These are phyloP conservation scores for Fregata magnificens DNA, from an alignment of 2,113 vertebrate species.

Conservation along the genomic window DNA sequence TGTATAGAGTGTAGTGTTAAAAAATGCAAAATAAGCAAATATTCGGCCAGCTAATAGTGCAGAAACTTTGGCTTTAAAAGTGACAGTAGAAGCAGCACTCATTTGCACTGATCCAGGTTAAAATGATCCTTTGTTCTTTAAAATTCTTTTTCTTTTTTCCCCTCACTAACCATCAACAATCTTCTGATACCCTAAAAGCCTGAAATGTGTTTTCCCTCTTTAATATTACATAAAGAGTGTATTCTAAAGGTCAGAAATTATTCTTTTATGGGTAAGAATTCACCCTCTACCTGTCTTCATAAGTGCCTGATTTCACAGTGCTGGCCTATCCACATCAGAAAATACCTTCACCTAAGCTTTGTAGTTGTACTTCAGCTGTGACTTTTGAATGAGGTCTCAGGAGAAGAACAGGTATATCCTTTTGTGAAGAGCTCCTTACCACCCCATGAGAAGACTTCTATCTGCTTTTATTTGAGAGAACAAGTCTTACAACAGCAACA, in stretches of 20 bases:
- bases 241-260: neutral
- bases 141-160: neutral
- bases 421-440: neutral
- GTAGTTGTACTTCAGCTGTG: neutral
- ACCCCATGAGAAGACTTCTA: neutral
- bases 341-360: neutral
- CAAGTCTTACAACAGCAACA: neutral
- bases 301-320: neutral
- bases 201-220: neutral
- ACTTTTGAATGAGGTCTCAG: neutral
- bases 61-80: neutral
- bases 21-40: constrained; percentile 40
- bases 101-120: neutral
- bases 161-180: neutral
- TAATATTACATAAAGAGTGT: neutral
- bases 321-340: neutral
- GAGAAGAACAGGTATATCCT: neutral
- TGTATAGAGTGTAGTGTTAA: neutral
- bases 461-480: neutral
- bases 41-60: neutral
- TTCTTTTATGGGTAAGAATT: neutral
- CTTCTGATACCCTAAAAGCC: neutral
- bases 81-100: neutral
- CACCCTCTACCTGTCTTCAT: neutral
- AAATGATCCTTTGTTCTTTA: neutral